phyloP scores from a whole-genome alignment of 2,888 invertebrate genomes.

The Tubiluchus corallicola region DNA sequence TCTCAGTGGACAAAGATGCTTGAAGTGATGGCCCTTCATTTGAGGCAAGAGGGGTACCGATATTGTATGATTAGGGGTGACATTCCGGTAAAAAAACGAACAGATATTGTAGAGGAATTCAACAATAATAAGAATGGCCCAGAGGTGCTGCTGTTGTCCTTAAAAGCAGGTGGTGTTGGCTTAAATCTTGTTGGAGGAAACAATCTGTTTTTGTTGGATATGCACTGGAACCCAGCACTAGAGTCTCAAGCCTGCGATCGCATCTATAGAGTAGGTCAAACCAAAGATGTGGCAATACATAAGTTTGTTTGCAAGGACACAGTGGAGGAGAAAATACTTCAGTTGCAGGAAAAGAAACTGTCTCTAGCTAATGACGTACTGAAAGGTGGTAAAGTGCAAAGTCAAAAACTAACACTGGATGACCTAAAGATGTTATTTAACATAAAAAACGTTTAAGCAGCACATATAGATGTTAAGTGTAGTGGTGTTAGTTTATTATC shows the following conservation, averaged over 20 bases:
- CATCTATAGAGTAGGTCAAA: not conserved
- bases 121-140: constrained; percentile 42
- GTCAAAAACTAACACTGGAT: not conserved
- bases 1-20: constrained; percentile 83
- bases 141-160: constrained; percentile 56
- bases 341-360: not conserved
- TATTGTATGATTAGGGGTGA: constrained; percentile 52
- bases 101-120: constrained; percentile 46
- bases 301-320: not conserved
- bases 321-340: not conserved
- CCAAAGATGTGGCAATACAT: not conserved
- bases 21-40: constrained; percentile 45
- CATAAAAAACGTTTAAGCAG: too few relatives aligned
- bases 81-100: constrained; percentile 50
- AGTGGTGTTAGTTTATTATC: too few relatives aligned
- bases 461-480: too few relatives aligned
- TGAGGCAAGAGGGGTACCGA: constrained; percentile 36
- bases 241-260: not conserved
- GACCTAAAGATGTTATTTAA: constrained; percentile 3
- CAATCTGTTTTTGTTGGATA: constrained; percentile 69
- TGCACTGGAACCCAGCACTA: constrained; percentile 48
- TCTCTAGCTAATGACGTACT: constrained; percentile 1
- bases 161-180: constrained; percentile 86
- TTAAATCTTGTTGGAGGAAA: constrained; percentile 80
- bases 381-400: not conserved